These are phyloP conservation scores for Stenichneumon culpator DNA, from an alignment of 2,888 invertebrate genomes.

Conservation along the genomic window DNA sequence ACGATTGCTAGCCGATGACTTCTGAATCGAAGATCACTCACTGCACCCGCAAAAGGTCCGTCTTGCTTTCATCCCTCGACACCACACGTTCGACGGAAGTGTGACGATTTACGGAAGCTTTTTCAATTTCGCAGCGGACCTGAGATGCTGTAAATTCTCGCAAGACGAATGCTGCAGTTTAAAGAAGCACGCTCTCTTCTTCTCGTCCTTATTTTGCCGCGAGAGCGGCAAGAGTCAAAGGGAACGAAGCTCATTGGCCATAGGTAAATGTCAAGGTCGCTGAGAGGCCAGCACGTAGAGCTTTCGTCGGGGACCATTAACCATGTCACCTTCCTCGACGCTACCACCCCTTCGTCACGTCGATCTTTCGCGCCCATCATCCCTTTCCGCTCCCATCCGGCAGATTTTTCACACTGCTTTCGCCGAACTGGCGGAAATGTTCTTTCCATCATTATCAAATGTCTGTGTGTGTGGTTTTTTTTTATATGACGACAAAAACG, in stretches of 20 bases:
- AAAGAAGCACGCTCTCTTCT: constrained; percentile 30
- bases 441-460: neutral
- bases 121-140: constrained; percentile 33
- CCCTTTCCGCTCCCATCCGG: neutral
- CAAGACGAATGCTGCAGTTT: constrained; percentile 28
- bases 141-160: constrained; percentile 45
- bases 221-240: constrained; percentile 45
- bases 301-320: constrained; percentile 52
- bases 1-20: neutral
- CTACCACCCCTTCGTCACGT: constrained; percentile 18
- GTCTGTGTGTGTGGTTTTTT: neutral
- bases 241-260: constrained; percentile 31
- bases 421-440: neutral
- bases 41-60: neutral
- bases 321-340: constrained; percentile 41
- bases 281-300: constrained; percentile 44
- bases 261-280: constrained; percentile 60
- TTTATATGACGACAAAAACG: neutral
- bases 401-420: neutral
- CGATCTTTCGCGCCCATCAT: constrained; percentile 13
- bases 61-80: constrained; percentile 1
- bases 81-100: constrained; percentile 5
- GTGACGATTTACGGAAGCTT: constrained; percentile 32
- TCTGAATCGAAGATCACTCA: neutral
- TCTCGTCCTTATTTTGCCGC: constrained; percentile 14